Evolutionary conservation across 2,113 vertebrate genomes (phyloP).

Genomic region (Pungitius pungitius): DNA sequence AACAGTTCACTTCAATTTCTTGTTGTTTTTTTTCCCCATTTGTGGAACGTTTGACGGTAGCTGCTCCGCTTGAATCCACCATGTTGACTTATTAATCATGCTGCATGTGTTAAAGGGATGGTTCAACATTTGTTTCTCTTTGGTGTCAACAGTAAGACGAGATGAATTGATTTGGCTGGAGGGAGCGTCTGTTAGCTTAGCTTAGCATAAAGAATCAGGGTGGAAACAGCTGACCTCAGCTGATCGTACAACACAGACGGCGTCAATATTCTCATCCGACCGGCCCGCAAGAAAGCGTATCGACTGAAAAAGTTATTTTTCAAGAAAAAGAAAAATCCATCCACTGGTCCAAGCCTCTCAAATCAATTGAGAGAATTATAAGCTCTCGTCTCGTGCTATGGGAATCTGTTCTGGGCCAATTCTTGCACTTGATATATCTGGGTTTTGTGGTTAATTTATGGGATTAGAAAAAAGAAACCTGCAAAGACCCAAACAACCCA

Average conservation of each 20-base stretch:
- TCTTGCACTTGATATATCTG: slow-evolving; percentile 7
- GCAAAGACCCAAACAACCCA: not conserved
- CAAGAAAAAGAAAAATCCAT: not conserved
- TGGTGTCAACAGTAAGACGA: not conserved
- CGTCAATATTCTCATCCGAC: not conserved
- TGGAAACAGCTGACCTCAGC: not conserved
- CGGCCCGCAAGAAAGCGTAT: not conserved
- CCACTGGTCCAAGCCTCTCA: not conserved
- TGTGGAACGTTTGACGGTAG: too few relatives aligned
- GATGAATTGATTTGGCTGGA: not conserved
- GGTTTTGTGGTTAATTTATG: slow-evolving; percentile 4
- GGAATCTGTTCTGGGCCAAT: not conserved
- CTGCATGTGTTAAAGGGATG: not conserved
- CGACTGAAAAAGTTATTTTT: not conserved
- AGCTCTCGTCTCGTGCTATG: not conserved
- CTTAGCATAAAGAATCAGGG: not conserved
- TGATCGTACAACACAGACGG: too few relatives aligned
- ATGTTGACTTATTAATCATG: not conserved
- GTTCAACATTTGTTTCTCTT: not conserved
- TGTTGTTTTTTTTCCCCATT: too few relatives aligned
- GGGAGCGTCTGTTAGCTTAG: not conserved
- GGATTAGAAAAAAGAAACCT: slow-evolving; percentile 5
- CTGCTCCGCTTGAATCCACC: not conserved
- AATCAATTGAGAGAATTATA: not conserved
- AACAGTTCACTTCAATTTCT: not conserved